These are phyloP conservation scores for Nematopogon swammerdamellus DNA, from an alignment of 2,888 invertebrate genomes.

Conservation along the genomic window DNA sequence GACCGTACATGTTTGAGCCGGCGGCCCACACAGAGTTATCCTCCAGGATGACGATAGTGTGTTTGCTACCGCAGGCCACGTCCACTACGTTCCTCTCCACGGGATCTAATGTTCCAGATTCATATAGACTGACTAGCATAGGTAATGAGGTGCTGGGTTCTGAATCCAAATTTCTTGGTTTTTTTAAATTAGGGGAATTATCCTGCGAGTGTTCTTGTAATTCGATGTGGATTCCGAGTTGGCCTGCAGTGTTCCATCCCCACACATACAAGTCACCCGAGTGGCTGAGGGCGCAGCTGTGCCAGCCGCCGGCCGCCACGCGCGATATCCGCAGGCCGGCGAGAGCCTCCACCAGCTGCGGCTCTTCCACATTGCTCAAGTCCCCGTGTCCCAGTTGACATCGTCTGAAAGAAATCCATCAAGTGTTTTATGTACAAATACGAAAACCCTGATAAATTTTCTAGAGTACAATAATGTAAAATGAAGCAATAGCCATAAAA, in stretches of 20 bases:
- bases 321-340: conserved; percentile 69
- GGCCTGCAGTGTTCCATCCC: conserved; percentile 90
- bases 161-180: conserved; percentile 12
- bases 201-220: too few species aligned
- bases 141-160: too few species aligned
- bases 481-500: too few species aligned
- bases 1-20: conserved; percentile 83
- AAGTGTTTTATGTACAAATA: too few species aligned
- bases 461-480: too few species aligned
- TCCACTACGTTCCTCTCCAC: conserved; percentile 50
- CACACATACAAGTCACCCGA: conserved; percentile 83
- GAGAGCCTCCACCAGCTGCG: conserved; percentile 67
- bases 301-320: conserved; percentile 85
- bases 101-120: conserved; percentile 32
- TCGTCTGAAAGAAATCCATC: conserved; percentile 55
- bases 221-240: conserved; percentile 61
- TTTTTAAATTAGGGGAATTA: not conserved
- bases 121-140: conserved; percentile 32
- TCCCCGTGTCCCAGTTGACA: conserved; percentile 85
- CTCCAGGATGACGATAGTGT: conserved; percentile 68
- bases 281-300: conserved; percentile 73
- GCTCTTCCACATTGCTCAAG: conserved; percentile 59
- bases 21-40: conserved; percentile 67
- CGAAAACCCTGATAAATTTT: not conserved
- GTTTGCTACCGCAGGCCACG: conserved; percentile 73